Evolutionary conservation across 2,113 vertebrate genomes (phyloP), one percentile per base, ranked within the genome.

Genomic region (Oreotragus oreotragus): DNA sequence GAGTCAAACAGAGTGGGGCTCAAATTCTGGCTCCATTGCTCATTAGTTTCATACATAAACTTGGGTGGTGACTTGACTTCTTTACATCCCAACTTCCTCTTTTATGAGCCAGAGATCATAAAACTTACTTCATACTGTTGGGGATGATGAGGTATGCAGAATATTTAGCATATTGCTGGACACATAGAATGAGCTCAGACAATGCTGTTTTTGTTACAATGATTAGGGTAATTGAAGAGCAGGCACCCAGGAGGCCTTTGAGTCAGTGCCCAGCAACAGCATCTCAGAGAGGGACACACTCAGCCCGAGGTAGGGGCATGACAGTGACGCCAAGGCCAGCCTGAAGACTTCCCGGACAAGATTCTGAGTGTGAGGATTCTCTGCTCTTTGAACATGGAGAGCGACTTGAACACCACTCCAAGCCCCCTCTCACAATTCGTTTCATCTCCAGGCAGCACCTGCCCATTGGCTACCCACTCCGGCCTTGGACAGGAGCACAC

Each of bases 291-390:
- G 49, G 8, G 36, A 10, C 36, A 15, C 13, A 10, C 17, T 7
- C 0, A 2, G 92, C 53, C 76, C 3, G 7, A 0, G 2, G 64
- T 28, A 58, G 47, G 64, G 83, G 73, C 3, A 0, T 1, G n/a
- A 14, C 30, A 2, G 77, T 6, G 30, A 51, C 0, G 49, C 80
- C 4, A 9, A 33, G 53, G 76, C 57, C 3, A 7, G 39, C 25
- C 66, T 85, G 66, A 77, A 85, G 36, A 36, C 30, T 55, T 33
- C 30, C 66, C 60, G 14, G 92, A 21, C 15, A 12, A 21, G 77
- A 62, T n/a, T 27, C 45, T 12, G 43, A 73, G 25, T 0, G 0
- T 27, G 55, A 36, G 7, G 36, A 10, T 15, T n/a, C 27, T 89
- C 76, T 94, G 43, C 28, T 25, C 53, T 23, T 79, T 36, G 45